Base-by-base conservation (phyloP, 2,888 invertebrate genomes). In the Drosophila niveifrons region DNA sequence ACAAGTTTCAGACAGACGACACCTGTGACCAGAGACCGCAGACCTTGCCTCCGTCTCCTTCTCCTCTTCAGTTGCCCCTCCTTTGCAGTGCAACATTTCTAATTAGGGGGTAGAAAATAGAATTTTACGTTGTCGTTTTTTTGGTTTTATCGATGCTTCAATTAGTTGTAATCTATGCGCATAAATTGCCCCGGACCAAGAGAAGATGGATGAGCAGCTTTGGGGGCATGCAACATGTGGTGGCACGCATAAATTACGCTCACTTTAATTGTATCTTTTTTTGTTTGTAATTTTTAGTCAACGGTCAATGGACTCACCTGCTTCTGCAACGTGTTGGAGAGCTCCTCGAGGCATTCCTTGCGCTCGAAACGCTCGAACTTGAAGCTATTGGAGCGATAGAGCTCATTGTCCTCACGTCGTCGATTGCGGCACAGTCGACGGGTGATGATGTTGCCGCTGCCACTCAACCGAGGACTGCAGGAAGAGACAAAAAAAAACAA, bases 301-400 rank as follows among this genome's bases (percentile, higher is more conserved):
- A 13, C 47, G 63, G 48, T 63, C 55, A 43, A 34, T 34, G 39
- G 13, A 39, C 94, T 93, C 90, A 96, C 96, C 96, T 96, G 96
- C 92, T 96, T 96, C 75, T 94, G 94, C 77, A 94, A 91, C 46
- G 92, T 92, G 90, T 93, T 79, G 36, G 94, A 93, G 77, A 94
- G 93, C 80, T 94, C 94, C 81, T 96, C 96, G 90, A 94, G 94
- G 82, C 95, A 95, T 57, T 94, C 94, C 69, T 94, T 94, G 81
- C 96, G 93, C 87, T 96, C 95, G 90, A 97, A 97, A 63, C 96
- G 93, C 93, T 97, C 96, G 92, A 97, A 97, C 93, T 96, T 96
- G 94, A 97, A 97, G 93, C 97, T 97, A 92, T 97, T 96, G 78
- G 96, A 96, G 81, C 97, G 94, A 90, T 97, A 97, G 66, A 97